A percentile compares a stretch with the other conserved stretches of the same genome.
Conservation (phyloP, 2,888 invertebrate species). For the Heterodera filipjevi region DNA sequence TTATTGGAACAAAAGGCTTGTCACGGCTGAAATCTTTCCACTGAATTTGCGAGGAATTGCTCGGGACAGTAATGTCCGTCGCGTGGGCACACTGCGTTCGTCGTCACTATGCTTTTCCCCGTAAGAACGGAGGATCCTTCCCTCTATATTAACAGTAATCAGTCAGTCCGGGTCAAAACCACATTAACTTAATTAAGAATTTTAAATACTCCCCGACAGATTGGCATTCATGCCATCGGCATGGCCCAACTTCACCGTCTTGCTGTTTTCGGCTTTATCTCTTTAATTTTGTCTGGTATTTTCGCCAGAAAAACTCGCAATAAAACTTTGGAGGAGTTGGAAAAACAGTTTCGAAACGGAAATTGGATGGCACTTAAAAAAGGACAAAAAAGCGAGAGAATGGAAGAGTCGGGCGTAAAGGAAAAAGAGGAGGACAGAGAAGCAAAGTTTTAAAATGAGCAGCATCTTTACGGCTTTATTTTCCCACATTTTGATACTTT, state of each 20-base stretch:
- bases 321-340: conserved; percentile 22
- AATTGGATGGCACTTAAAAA: conserved; percentile 21
- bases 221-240: conserved; percentile 7
- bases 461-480: too few species aligned
- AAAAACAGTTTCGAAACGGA: conserved; percentile 4
- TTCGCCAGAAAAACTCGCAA: conserved; percentile 27
- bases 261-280: conserved; percentile 7
- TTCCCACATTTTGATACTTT: too few species aligned
- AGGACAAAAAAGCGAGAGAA: not conserved
- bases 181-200: not conserved
- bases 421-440: not conserved
- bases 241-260: conserved; percentile 19
- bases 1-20: not conserved
- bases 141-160: not conserved
- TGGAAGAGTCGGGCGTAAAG: not conserved
- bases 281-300: conserved; percentile 15
- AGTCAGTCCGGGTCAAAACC: too few species aligned
- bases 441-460: not conserved
- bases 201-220: not conserved
- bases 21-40: conserved; percentile 23
- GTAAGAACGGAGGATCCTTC: not conserved
- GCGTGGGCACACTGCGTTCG: conserved; percentile 11
- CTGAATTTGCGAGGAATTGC: conserved; percentile 18
- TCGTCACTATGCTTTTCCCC: conserved; percentile 18
- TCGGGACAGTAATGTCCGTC: conserved; percentile 16